Conservation (phyloP, 2,113 vertebrate species). For the Otocyon megalotis region DNA sequence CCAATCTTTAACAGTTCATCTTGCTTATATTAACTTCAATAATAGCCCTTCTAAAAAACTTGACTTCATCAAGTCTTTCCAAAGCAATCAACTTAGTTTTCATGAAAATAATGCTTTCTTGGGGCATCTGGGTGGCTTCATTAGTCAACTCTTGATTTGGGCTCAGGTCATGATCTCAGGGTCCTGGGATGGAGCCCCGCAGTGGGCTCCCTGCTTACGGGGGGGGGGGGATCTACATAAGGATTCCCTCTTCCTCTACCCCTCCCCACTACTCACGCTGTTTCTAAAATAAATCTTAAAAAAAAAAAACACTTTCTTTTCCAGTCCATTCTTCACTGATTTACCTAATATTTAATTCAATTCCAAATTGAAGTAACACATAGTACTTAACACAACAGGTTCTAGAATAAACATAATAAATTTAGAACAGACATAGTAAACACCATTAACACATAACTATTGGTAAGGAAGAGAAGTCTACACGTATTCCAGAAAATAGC, state of each 20-base stretch:
- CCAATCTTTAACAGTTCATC: not conserved
- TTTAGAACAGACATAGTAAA: not conserved
- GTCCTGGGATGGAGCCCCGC: not conserved
- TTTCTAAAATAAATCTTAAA: not conserved
- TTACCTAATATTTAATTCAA: conserved; percentile 25
- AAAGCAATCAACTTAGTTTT: conserved; percentile 23
- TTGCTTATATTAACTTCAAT: not conserved
- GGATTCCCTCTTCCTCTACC: not conserved
- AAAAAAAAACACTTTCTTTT: not conserved
- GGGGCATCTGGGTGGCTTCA: not conserved
- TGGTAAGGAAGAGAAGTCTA: not conserved
- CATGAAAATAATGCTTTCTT: not conserved
- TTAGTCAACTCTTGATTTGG: not conserved
- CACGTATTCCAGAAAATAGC: not conserved
- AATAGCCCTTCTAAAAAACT: not conserved
- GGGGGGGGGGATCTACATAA: not conserved
- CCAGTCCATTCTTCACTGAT: not conserved
- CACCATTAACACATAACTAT: not conserved
- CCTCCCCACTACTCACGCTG: not conserved
- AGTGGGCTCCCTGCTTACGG: not conserved
- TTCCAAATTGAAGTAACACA: not conserved
- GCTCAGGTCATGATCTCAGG: not conserved
- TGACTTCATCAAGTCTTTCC: conserved; percentile 32
- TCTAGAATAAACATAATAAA: conserved; percentile 8
- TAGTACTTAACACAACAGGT: not conserved